Evolutionary conservation across 2,888 invertebrate species (phyloP), one percentile per base, ranked within the genome.

Genomic region (Orgyia antiqua): DNA sequence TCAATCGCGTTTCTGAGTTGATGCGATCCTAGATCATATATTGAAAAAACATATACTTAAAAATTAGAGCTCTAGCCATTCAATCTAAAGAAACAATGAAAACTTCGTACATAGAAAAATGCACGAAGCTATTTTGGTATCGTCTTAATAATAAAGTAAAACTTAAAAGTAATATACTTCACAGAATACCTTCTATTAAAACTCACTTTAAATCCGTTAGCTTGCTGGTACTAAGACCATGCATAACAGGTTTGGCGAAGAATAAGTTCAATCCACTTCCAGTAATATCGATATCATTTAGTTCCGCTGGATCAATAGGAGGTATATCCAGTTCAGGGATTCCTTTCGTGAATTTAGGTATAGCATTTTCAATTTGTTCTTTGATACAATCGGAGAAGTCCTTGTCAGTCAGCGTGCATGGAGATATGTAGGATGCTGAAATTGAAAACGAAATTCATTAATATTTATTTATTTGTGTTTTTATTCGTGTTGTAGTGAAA

Each of bases 381-480:
- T 53, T 71, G 4, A 84, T 29, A 46, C 87, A 87, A 0, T 45
- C 35, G 1, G 34, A 31, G 12, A 84, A 61, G 1, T 68, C 46
- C 2, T 50, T 21, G 9, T 59, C 58, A 2, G 52, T 45, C 1
- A 62, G 43, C 19, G 66, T 52, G 47, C 87, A 87, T 7, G 71
- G 69, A 8, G 52, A 51, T 11, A 86, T 76, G 59, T 74, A 84
- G 6, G 73, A 39, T 7, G 86, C 87, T 87, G 68, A 2, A 78
- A 78, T 20, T 18, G 9, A 13, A n/a, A n/a, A n/a, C n/a, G n/a
- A n/a, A n/a, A n/a, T n/a, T n/a, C n/a, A n/a, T n/a, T 17, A 17
- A 5, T 17, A 5, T 17, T 17, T 17, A 5, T 17, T 17, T 5
- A 5, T 5, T 17, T 17, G 7, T 7, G 17, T 17, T 17, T 5